These are phyloP conservation scores for Nezara viridula DNA, from an alignment of 2,888 invertebrate species.

Conservation along the genomic window DNA sequence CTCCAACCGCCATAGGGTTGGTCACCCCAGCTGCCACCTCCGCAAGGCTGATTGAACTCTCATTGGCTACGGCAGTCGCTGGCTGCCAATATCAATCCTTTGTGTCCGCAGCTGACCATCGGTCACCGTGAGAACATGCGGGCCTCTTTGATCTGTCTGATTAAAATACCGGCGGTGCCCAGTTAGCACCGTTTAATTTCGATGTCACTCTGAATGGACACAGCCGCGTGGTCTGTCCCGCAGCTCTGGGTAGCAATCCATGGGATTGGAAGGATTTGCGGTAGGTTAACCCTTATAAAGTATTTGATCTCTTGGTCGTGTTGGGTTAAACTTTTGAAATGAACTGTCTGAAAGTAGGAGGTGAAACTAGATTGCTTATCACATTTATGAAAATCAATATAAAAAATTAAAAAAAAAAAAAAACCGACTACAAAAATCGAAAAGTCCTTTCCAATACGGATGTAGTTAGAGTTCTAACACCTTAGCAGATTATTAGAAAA, in stretches of 20 bases:
- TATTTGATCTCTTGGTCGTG: not conserved
- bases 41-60: slow-evolving; percentile 17
- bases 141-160: slow-evolving; percentile 21
- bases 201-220: slow-evolving; percentile 12
- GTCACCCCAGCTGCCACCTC: slow-evolving; percentile 10
- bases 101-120: slow-evolving; percentile 43
- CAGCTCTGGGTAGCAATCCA: not conserved
- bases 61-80: not conserved
- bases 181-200: slow-evolving; percentile 34
- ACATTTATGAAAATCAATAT: too few species aligned
- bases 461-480: too few species aligned
- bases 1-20: not conserved
- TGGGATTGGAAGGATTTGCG: not conserved
- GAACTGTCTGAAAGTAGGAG: too few species aligned
- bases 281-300: not conserved
- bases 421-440: too few species aligned
- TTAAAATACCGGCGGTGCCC: slow-evolving; percentile 39
- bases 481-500: too few species aligned
- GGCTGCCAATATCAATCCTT: slow-evolving; percentile 48
- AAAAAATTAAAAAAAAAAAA: too few species aligned
- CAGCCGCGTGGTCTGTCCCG: not conserved
- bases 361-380: too few species aligned
- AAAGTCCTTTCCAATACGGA: too few species aligned
- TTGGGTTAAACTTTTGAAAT: not conserved
- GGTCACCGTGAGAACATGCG: slow-evolving; percentile 56